Conservation (phyloP, 2,113 vertebrate genomes). For the Calyptomena viridis region DNA sequence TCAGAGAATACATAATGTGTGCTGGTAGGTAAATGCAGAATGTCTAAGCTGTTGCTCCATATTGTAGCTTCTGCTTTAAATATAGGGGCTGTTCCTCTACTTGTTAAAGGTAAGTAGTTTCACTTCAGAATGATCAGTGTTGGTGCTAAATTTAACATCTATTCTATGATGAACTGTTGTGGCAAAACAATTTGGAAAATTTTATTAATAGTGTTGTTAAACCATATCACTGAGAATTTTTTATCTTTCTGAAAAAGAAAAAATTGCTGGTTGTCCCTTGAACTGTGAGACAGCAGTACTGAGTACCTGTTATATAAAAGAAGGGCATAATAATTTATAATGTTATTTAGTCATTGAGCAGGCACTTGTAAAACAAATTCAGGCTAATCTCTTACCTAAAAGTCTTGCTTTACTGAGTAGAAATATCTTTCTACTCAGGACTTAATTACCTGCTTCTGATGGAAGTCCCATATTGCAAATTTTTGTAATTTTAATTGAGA, state of each 20-base stretch:
- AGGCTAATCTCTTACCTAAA: background rate
- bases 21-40: conserved; percentile 63
- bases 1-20: conserved; percentile 74
- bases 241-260: background rate
- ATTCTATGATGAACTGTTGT: background rate
- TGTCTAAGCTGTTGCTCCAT: background rate
- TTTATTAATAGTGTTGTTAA: background rate
- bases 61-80: background rate
- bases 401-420: background rate
- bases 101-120: background rate
- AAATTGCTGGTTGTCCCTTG: background rate
- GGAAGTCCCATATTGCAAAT: background rate
- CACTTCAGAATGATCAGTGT: background rate
- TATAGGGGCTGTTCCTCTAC: background rate
- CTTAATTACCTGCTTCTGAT: background rate
- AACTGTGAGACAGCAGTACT: background rate
- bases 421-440: background rate
- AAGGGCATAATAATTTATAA: background rate
- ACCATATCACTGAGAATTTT: background rate
- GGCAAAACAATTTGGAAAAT: background rate
- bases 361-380: background rate
- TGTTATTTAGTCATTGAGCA: background rate
- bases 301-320: background rate
- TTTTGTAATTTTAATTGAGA: background rate
- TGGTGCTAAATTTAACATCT: background rate